Base-by-base conservation (phyloP, 2,888 invertebrate genomes). In the Sclerodermus sp. region DNA sequence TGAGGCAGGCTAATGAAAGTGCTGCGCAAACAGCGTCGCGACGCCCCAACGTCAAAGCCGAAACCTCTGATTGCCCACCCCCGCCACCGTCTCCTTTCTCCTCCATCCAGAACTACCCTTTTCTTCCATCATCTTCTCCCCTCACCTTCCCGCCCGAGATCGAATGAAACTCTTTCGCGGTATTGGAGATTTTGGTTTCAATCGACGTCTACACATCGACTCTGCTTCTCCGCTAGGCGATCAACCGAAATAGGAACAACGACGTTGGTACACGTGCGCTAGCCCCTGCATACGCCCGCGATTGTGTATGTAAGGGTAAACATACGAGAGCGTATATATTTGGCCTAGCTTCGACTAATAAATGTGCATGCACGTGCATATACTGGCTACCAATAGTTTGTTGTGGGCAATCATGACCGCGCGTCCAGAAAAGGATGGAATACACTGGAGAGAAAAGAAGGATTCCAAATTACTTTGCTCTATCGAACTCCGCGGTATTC, bases 1-100 rank as follows among this genome's bases (percentile, higher is more conserved):
- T 75, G 72, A 74, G 71, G 73, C 72, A 70, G 70, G 73, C 74
- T 76, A 73, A 76, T 76, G 75, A 76, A 76, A 74, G 75, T 73
- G 69, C 74, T 70, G 66, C 70, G 74, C 71, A 75, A 76, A 74
- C 71, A 76, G 68, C 68, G 71, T 70, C 71, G 71, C 74, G 74
- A 74, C 73, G 71, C 71, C 70, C 66, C 66, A 66, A 71, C 71
- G 72, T 74, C 74, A 75, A 73, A 74, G 74, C 71, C 64, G 53
- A 71, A 73, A 71, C 62, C 68, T 67, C 67, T 62, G 60, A 55
- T 59, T 66, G 47, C 38, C 46, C 53, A 47, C 12, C 39, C 18
- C 29, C 39, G 36, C 42, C 18, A 34, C n/a, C 29, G 12, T 34
- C 34, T n/a, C 34, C 12, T 34, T 13, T n/a, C 34, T 12, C 34